phyloP scores from a whole-genome alignment of 2,113 vertebrate species.

The Falcunculus frontatus region DNA sequence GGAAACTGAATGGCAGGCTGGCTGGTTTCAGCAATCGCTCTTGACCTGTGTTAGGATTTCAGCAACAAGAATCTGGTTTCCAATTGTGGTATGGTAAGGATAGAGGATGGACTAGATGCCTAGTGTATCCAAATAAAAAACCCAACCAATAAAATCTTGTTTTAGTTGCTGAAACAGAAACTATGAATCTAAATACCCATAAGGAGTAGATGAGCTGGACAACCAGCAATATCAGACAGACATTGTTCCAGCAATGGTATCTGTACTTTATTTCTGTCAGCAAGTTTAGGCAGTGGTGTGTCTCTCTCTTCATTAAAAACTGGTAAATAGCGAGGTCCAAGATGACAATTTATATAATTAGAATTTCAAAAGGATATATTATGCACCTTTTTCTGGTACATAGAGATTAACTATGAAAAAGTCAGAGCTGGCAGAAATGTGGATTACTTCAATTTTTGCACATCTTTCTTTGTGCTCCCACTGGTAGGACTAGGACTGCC shows the following conservation, averaged over 20 bases:
- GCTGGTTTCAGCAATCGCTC: neutral
- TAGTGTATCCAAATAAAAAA: neutral
- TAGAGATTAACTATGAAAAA: neutral
- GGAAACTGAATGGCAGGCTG: neutral
- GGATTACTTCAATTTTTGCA: neutral
- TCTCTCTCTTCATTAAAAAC: neutral
- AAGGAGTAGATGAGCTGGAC: neutral
- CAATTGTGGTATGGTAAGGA: neutral
- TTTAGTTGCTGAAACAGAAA: neutral
- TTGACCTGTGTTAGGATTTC: neutral
- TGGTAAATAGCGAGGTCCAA: neutral
- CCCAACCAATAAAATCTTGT: neutral
- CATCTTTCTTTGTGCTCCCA: neutral
- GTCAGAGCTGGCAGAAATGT: neutral
- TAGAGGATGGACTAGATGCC: neutral
- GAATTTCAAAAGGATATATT: neutral
- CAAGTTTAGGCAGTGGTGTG: accelerated
- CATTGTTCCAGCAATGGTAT: neutral
- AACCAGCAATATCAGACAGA: neutral
- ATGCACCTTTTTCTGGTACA: neutral
- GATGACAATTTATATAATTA: neutral
- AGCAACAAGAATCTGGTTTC: neutral
- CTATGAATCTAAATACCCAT: neutral
- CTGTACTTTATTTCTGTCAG: neutral
- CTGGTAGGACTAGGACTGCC: neutral